Conservation (phyloP, 2,888 invertebrate genomes). For the Dasypogon diadema region DNA sequence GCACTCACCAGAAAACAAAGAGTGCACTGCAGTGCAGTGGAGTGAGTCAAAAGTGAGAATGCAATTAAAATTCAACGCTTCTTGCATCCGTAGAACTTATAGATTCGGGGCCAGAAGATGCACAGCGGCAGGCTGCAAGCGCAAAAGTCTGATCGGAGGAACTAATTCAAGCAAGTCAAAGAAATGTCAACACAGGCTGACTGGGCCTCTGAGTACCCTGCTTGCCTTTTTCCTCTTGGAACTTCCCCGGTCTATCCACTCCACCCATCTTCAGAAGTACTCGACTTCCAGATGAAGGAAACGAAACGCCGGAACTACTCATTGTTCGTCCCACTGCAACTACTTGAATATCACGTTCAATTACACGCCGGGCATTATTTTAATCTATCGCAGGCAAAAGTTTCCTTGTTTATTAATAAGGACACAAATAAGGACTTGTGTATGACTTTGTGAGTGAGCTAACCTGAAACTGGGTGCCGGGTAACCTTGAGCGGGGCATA, state of each 20-base stretch:
- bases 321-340: neutral
- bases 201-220: constrained; percentile 1
- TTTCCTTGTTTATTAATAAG: constrained; percentile 5
- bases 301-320: constrained; percentile 18
- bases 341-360: constrained; percentile 22
- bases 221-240: constrained; percentile 12
- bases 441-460: constrained; percentile 14
- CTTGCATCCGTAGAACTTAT: neutral
- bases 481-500: constrained; percentile 79
- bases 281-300: neutral
- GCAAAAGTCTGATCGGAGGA: constrained; percentile 24
- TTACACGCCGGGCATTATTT: constrained; percentile 4
- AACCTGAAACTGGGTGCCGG: constrained; percentile 79
- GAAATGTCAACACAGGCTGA: constrained; percentile 27
- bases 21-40: neutral
- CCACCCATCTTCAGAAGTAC: neutral
- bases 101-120: neutral
- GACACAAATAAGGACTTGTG: neutral
- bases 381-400: neutral
- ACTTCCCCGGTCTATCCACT: neutral
- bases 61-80: constrained; percentile 27
- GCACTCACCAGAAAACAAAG: neutral
- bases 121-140: neutral
- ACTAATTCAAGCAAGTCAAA: constrained; percentile 26
- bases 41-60: constrained; percentile 19